Base-by-base conservation (phyloP, 2,113 vertebrate genomes). In the Rhinogobius similis region DNA sequence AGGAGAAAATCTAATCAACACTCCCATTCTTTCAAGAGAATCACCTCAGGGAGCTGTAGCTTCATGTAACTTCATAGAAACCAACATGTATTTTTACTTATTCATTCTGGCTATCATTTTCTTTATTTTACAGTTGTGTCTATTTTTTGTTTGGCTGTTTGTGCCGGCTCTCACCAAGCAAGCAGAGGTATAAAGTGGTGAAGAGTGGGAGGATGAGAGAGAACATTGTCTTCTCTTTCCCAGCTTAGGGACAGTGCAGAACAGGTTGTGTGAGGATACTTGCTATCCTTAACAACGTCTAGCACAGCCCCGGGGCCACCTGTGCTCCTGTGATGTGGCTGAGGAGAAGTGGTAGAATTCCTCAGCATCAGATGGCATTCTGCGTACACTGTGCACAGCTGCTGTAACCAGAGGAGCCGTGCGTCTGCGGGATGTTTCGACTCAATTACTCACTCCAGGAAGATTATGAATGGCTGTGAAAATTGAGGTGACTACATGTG, bases 211-310 rank as follows among this genome's bases (percentile, higher is more conserved):
- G 88, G 89, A 88, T 89, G 83, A 89, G 82, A 89, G 72, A 75
- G 85, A 89, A 91, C 89, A 85, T 85, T 89, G 85, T 88, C 82
- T 88, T 88, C 84, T 88, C 79, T 79, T 81, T 75, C 76, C 71
- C 82, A 82, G 83, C 78, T 81, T 71, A 86, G 82, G 84, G 82
- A 88, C 77, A 77, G 76, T 82, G 77, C 73, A 79, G 82, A 88
- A 83, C 87, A 89, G 87, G 84, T 88, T 88, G 86, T 78, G 86
- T 86, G 82, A 88, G 87, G 81, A 87, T 87, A 86, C 82, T 81
- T 74, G 76, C 79, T 83, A 77, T 84, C 78, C 82, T 80, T 86
- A 87, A 86, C 89, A 77, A 64, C 63, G 78, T 84, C 74, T 82
- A 56, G 73, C 82, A 64, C 78, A 43, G 88, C 87, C 87, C 84